These are phyloP conservation scores for Aurelia coerulea DNA, from an alignment of 30 jellyfish, hydroid and myxozoan species.

Conservation along the genomic window DNA sequence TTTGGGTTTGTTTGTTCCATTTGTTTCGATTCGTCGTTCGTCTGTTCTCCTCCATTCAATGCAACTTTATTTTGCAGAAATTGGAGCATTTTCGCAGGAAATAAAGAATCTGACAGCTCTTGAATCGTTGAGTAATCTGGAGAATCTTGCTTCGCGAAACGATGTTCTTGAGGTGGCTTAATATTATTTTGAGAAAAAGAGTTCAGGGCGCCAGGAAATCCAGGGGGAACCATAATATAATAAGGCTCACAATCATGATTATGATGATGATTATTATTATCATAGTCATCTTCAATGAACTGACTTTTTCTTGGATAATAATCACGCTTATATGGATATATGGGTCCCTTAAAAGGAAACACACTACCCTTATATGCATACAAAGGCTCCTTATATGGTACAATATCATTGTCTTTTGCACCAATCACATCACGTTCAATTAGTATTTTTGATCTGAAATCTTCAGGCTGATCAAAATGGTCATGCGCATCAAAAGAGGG, in stretches of 20 bases:
- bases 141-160: constrained; percentile 20
- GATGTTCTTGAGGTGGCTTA: neutral
- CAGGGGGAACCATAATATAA: constrained; percentile 43
- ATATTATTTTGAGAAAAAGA: constrained; percentile 1
- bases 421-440: constrained; percentile 62
- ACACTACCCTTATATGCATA: constrained; percentile 3
- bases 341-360: constrained; percentile 10
- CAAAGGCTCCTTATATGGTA: neutral
- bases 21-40: neutral
- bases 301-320: constrained; percentile 21
- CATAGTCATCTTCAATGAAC: constrained; percentile 41
- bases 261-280: constrained; percentile 11
- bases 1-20: constrained; percentile 13
- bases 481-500: constrained; percentile 41
- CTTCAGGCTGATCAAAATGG: constrained; percentile 62
- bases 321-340: constrained; percentile 3
- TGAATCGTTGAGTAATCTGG: constrained; percentile 59
- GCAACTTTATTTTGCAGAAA: constrained; percentile 35
- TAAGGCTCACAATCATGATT: constrained; percentile 50
- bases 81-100: constrained; percentile 67
- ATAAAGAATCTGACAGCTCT: constrained; percentile 58
- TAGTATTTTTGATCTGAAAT: constrained; percentile 40
- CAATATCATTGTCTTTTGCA: neutral
- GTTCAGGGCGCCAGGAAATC: constrained; percentile 4
- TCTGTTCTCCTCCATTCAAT: constrained; percentile 4